Evolutionary conservation across 1,140 invertebrate genomes (phyloP).

Genomic region (Sitodiplosis mosellana): DNA sequence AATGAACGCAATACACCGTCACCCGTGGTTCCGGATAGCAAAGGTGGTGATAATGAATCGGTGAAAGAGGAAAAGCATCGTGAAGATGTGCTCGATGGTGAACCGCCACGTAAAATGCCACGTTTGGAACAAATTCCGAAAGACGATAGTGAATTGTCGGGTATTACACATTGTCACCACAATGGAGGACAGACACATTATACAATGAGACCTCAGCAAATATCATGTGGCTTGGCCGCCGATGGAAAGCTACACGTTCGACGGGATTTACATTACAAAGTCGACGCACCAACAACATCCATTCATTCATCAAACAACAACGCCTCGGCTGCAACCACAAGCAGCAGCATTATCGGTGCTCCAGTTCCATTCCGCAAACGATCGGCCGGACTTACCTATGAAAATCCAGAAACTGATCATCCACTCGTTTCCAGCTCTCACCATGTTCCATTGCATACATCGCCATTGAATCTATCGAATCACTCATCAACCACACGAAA

Average conservation of each 20-base stretch:
- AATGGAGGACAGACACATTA: constrained; percentile 38
- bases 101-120: constrained; percentile 6
- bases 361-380: no score
- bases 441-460: not conserved
- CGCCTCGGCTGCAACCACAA: not conserved
- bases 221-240: constrained; percentile 4
- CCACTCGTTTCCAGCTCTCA: not conserved
- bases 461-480: not conserved
- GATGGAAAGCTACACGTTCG: constrained; percentile 41
- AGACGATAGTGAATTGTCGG: constrained; percentile 14
- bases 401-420: no score
- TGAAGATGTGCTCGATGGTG: constrained; percentile 22
- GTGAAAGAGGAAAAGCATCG: constrained; percentile 15
- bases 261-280: constrained; percentile 42
- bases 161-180: constrained; percentile 44
- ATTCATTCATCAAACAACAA: constrained; percentile 1
- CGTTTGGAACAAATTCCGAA: not conserved
- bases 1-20: constrained; percentile 32
- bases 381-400: no score
- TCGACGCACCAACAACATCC: constrained; percentile 7
- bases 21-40: constrained; percentile 5
- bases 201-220: constrained; percentile 39
- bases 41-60: constrained; percentile 11
- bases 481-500: not conserved
- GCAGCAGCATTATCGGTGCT: not conserved